Percentiles rank a stretch among this genome's conserved stretches.
Conservation (phyloP, 2,113 vertebrate species). For the Dendropsophus ebraccatus region DNA sequence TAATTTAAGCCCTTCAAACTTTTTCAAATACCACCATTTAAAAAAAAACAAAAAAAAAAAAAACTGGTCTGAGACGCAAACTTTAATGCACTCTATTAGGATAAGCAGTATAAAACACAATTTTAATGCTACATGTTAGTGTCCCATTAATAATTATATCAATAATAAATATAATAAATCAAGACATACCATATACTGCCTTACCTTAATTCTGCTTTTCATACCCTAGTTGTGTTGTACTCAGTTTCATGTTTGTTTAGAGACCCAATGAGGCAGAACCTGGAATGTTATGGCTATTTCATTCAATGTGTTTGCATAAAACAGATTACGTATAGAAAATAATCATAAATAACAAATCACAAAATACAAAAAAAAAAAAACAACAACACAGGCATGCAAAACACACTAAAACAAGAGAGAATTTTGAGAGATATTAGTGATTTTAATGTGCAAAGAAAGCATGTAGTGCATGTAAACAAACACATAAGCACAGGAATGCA, state of each 20-base stretch:
- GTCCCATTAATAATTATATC: not conserved
- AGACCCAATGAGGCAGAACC: constrained; percentile 99
- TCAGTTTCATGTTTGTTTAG: constrained; percentile 99
- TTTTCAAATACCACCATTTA: too few species aligned
- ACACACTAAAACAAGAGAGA: constrained; percentile 58
- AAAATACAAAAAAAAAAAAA: constrained; percentile 54
- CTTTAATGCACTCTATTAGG: not conserved
- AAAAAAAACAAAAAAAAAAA: too few species aligned
- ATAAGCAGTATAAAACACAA: not conserved
- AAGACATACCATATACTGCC: constrained; percentile 62
- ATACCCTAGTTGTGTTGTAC: constrained; percentile 99
- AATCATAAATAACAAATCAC: not conserved
- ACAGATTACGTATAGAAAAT: constrained; percentile 53
- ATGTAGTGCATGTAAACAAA: constrained; percentile 63
- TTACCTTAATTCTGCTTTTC: constrained; percentile 94
- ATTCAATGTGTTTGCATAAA: constrained; percentile 90
- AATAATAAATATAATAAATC: not conserved
- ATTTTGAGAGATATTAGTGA: constrained; percentile 57
- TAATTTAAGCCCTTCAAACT: too few species aligned
- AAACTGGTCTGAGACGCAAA: not conserved
- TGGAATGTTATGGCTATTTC: constrained; percentile 98
- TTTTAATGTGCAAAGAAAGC: constrained; percentile 66
- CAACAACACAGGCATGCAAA: constrained; percentile 74
- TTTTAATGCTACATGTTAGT: not conserved
- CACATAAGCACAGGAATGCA: constrained; percentile 70